These are phyloP conservation scores for Pelecanoides urinatrix DNA, from an alignment of 2,113 vertebrate genomes.

Conservation along the genomic window DNA sequence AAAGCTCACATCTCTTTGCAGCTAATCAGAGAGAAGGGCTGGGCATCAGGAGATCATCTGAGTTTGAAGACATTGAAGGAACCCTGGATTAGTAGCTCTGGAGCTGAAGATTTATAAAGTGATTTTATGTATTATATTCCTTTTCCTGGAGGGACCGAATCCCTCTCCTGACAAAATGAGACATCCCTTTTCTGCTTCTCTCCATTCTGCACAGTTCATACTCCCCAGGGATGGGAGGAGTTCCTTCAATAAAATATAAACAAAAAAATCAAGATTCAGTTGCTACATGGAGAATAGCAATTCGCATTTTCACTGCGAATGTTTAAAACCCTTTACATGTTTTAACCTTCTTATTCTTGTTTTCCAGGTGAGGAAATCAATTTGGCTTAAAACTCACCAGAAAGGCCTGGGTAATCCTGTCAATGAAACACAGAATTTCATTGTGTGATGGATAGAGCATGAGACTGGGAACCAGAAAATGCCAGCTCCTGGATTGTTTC, in stretches of 20 bases:
- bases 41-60: background rate
- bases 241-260: constrained; percentile 7
- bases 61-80: background rate
- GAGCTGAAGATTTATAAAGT: background rate
- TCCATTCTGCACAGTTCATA: background rate
- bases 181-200: background rate
- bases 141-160: background rate
- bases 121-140: background rate
- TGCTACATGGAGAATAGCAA: background rate
- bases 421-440: background rate
- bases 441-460: background rate
- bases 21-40: background rate
- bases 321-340: background rate
- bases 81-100: background rate
- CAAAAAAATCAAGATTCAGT: background rate
- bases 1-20: background rate
- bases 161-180: background rate
- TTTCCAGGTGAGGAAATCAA: background rate
- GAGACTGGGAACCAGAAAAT: background rate
- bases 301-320: background rate
- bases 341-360: background rate
- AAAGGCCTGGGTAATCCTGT: background rate
- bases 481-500: background rate
- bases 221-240: constrained; percentile 5
- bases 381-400: background rate